phyloP scores from a whole-genome alignment of 2,113 vertebrate genomes.

The Craseonycteris thonglongyai region DNA sequence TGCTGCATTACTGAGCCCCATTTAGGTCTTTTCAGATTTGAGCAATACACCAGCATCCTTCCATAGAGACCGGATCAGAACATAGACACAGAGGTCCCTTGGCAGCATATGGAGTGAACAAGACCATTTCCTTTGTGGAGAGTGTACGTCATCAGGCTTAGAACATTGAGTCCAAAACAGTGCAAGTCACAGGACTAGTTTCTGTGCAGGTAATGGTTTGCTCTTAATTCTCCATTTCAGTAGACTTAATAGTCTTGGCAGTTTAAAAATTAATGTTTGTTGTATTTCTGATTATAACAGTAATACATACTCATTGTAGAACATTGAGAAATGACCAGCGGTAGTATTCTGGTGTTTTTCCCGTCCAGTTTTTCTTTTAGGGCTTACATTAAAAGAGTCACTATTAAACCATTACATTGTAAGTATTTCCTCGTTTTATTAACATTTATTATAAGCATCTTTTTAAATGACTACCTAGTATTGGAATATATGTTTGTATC shows the following conservation, averaged over 20 bases:
- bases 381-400: background rate
- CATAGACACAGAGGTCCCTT: conserved; percentile 2
- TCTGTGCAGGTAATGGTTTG: background rate
- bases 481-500: background rate
- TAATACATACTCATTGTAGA: background rate
- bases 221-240: conserved; percentile 18
- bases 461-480: background rate
- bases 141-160: conserved; percentile 9
- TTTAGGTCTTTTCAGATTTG: background rate
- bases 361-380: background rate
- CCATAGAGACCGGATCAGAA: background rate
- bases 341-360: background rate
- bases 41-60: background rate
- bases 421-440: background rate
- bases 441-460: background rate
- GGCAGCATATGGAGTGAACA: background rate
- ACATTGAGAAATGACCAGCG: background rate
- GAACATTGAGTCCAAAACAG: background rate
- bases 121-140: conserved; percentile 7
- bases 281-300: conserved; percentile 28
- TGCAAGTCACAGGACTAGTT: background rate
- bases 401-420: background rate
- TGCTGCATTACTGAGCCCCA: background rate
- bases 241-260: background rate
- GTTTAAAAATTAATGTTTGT: background rate